Conservation (phyloP, 2,113 vertebrate genomes). For the Furnarius figulus region DNA sequence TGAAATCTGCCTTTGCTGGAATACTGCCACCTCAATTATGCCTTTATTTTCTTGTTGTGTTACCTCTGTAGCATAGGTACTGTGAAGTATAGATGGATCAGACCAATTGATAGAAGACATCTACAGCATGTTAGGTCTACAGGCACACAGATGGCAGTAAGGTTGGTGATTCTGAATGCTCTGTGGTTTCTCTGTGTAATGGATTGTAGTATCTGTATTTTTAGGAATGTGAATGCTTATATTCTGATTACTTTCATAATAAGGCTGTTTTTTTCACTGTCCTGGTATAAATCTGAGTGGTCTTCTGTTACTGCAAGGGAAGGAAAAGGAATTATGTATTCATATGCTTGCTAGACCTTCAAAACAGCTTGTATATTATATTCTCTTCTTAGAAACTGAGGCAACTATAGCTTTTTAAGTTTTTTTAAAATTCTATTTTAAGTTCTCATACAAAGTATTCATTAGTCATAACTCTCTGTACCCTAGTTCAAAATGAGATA, state of each 20-base stretch:
- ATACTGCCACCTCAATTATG: not conserved
- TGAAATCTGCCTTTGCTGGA: not conserved
- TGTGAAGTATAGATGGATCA: not conserved
- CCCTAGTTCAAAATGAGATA: conserved; percentile 13
- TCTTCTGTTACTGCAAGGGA: not conserved
- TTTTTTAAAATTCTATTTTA: conserved; percentile 14
- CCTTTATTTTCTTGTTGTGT: not conserved
- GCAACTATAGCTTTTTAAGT: not conserved
- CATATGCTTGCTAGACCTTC: not conserved
- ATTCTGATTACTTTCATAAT: not conserved
- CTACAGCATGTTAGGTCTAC: not conserved
- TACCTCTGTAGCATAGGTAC: not conserved
- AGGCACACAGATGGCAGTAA: not conserved
- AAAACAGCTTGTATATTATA: conserved; percentile 11
- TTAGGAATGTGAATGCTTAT: not conserved
- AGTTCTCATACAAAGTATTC: not conserved
- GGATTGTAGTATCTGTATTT: not conserved
- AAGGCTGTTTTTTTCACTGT: not conserved
- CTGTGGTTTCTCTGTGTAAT: not conserved
- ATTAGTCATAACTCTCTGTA: not conserved
- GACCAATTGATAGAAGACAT: not conserved
- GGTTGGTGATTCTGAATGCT: not conserved
- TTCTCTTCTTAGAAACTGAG: not conserved
- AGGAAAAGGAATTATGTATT: not conserved
- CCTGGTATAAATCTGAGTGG: not conserved